Conservation (phyloP, 2,113 vertebrate species). For the Thomomys bottae region DNA sequence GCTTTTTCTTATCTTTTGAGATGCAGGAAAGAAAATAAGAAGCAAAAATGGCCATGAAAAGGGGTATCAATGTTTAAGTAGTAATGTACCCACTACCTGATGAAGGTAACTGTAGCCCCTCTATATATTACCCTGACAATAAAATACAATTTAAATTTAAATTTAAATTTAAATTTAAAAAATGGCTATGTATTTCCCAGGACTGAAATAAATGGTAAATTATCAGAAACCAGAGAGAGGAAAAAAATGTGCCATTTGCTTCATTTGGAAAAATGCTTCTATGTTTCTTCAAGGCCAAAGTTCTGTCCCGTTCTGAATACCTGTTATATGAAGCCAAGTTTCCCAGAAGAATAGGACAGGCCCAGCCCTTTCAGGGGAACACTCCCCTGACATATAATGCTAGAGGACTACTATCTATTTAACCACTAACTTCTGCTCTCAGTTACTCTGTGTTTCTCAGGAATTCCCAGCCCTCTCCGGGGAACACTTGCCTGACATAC, state of each 20-base stretch:
- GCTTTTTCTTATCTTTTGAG: neutral
- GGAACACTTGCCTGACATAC: neutral
- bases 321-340: neutral
- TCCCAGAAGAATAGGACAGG: neutral
- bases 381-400: neutral
- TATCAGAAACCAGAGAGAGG: neutral
- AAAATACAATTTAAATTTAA: too few relatives aligned
- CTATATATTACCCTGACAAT: too few relatives aligned
- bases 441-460: neutral
- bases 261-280: constrained; percentile 24
- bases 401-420: neutral
- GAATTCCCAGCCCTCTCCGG: too few relatives aligned
- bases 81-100: too few relatives aligned
- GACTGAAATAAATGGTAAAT: neutral
- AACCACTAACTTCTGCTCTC: neutral
- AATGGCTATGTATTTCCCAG: neutral
- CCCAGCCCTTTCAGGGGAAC: neutral
- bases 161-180: too few relatives aligned
- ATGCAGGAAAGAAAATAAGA: neutral
- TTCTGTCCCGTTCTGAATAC: neutral
- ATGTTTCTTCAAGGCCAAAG: neutral
- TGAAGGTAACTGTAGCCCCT: too few relatives aligned
- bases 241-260: neutral
- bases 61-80: too few relatives aligned
- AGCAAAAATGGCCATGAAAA: neutral